Evolutionary conservation across 2,888 invertebrate genomes (phyloP), one percentile per base, ranked within the genome.

Genomic region (Panorpa germanica): DNA sequence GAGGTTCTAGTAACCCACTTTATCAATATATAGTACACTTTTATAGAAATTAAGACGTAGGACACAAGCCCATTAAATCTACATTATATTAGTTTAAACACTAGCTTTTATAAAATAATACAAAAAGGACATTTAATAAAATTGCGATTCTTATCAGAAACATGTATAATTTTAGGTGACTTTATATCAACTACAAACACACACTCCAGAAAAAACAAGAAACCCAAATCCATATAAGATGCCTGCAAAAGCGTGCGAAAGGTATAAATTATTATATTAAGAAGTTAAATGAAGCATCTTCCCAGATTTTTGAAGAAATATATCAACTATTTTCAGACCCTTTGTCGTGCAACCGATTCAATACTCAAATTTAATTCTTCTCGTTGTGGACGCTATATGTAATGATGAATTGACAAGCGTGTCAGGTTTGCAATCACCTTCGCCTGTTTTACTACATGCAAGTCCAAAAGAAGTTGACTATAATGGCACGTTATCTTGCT

Each of bases 301-400:
- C 7, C 3, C 9, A 23, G 4, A 9, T 14, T n/a, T 12, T 9
- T 30, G 6, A 4, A 25, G 7, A 7, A 10, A 12, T 26, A 17
- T 26, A 5, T 9, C 14, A 12, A 11, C 17, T 12, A 22, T 27
- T 40, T 42, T 13, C 35, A 55, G 72, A 44, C 72, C 75, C 13
- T 82, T 75, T 51, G 70, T 76, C 38, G 72, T 71, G 3, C 67
- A 76, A 39, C 63, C 70, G 23, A 77, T 85, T 34, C 72, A 74
- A 35, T 65, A 67, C 39, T 82, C 76, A 30, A 85, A 83, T 48
- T 63, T 85, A 55, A 55, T 86, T 34, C 57, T 85, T 43, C 55
- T 85, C 25, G 77, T 80, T 11, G 68, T 81, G n/a, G 70, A 80
- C 44, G 59, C 57, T 11, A 54, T 65, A 34, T 78, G 76, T 45